These are phyloP conservation scores for Selene dorsalis DNA, from an alignment of 2,797 vertebrate genomes.

Conservation along the genomic window DNA sequence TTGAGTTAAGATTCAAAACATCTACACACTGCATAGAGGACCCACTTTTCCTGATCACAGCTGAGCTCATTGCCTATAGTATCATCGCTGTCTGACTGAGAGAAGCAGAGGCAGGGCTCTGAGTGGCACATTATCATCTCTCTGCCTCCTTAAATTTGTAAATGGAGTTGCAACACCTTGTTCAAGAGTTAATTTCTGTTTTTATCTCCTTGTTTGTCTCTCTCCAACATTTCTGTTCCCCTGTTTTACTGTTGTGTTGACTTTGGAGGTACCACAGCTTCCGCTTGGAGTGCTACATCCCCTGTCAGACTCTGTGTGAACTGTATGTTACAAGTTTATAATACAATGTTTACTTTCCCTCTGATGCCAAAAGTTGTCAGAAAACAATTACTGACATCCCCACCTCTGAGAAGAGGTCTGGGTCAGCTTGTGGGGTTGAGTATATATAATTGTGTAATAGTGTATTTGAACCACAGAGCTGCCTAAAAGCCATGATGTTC, in stretches of 20 bases:
- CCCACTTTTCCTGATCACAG: conserved; percentile 31
- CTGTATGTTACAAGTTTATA: not conserved
- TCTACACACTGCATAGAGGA: not conserved
- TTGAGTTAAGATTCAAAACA: conserved; percentile 41
- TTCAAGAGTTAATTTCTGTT: not conserved
- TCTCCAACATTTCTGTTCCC: not conserved
- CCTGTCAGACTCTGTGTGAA: not conserved
- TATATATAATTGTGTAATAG: conserved; percentile 10
- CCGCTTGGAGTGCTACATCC: no score
- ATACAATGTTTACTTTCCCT: not conserved
- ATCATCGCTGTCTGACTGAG: conserved; percentile 17
- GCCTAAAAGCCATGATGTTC: conserved; percentile 12
- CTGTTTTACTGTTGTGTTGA: conserved; percentile 3
- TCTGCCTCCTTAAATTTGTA: conserved; percentile 14
- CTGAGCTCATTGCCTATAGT: conserved; percentile 1
- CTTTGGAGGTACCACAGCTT: not conserved
- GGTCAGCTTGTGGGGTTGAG: not conserved
- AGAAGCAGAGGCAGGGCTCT: conserved; percentile 1
- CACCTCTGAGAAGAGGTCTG: not conserved
- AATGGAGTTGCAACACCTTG: conserved; percentile 1
- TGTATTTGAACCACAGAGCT: not conserved
- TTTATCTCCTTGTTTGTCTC: not conserved
- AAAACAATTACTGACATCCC: not conserved
- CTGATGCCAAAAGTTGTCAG: not conserved
- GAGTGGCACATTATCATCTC: conserved; percentile 12